Conservation (phyloP, 1,140 invertebrate species). For the Dendrolimus kikuchii region DNA sequence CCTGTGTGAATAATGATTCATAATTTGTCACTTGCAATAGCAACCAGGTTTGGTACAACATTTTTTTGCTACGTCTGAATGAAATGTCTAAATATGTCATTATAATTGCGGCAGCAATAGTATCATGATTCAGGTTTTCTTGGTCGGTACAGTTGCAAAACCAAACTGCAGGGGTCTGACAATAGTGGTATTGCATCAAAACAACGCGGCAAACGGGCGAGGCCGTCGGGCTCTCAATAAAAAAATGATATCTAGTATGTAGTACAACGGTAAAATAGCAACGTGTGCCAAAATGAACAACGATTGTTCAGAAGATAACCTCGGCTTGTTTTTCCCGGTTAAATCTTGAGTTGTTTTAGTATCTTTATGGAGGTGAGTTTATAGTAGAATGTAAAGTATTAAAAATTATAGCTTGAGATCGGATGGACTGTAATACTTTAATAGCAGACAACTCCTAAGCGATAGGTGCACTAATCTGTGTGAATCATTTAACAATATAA, state of each 20-base stretch:
- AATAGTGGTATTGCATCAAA: conserved; percentile 27
- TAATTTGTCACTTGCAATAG: conserved; percentile 13
- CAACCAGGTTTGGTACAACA: background rate
- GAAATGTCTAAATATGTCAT: conserved; percentile 5
- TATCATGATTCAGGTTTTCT: conserved; percentile 17
- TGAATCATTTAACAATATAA: no score
- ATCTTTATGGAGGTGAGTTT: no score
- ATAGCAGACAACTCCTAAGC: no score
- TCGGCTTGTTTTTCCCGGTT: no score
- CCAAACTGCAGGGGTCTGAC: conserved; percentile 17
- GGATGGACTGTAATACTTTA: no score
- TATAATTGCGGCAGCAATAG: conserved; percentile 7
- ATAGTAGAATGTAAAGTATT: no score
- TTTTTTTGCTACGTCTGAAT: background rate
- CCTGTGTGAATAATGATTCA: conserved; percentile 22
- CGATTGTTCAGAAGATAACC: conserved; percentile 9
- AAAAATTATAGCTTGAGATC: no score
- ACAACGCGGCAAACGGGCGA: conserved; percentile 19
- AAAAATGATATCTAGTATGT: conserved; percentile 21
- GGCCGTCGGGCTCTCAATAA: conserved; percentile 21
- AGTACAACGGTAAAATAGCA: conserved; percentile 20
- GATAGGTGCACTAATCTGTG: no score
- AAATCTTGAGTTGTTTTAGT: no score
- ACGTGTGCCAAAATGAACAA: conserved; percentile 13
- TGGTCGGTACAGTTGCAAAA: conserved; percentile 14